A percentile compares a stretch with the other conserved stretches of the same genome.
These are phyloP conservation scores for Boleophthalmus pectinirostris DNA, from an alignment of 2,113 vertebrate genomes.

Conservation along the genomic window DNA sequence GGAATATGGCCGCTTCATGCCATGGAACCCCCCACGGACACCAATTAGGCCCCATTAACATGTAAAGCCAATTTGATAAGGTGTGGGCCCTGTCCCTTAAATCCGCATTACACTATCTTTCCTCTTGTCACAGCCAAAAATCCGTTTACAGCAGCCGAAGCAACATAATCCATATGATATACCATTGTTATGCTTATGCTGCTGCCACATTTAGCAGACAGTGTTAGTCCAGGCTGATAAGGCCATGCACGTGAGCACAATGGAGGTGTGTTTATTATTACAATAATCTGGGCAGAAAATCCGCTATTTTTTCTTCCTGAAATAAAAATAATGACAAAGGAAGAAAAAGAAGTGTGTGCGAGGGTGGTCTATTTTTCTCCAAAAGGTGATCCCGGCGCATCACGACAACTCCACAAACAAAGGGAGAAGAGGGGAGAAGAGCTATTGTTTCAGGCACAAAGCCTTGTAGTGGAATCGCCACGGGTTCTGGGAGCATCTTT, in stretches of 20 bases:
- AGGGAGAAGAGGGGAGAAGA: conserved; percentile 44
- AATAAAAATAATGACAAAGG: conserved; percentile 34
- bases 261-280: conserved; percentile 56
- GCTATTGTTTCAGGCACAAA: conserved; percentile 69
- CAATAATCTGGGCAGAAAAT: conserved; percentile 62
- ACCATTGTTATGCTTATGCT: conserved; percentile 77
- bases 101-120: conserved; percentile 77
- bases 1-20: conserved; percentile 53
- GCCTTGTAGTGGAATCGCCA: conserved; percentile 55
- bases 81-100: conserved; percentile 76
- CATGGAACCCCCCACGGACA: conserved; percentile 74
- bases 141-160: conserved; percentile 73
- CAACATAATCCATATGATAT: conserved; percentile 81
- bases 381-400: conserved; percentile 45
- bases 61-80: conserved; percentile 86
- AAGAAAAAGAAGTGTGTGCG: conserved; percentile 16
- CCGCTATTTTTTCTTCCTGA: conserved; percentile 43
- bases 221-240: conserved; percentile 60
- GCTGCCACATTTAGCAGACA: conserved; percentile 71
- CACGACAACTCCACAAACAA: conserved; percentile 53
- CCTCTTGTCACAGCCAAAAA: conserved; percentile 69
- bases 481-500: conserved; percentile 59
- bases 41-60: conserved; percentile 84
- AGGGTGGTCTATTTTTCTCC: conserved; percentile 30
- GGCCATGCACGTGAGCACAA: conserved; percentile 60